Base-by-base conservation (phyloP, 37 sponge, comb jelly and placozoan species). In the Beroe forskalii region DNA sequence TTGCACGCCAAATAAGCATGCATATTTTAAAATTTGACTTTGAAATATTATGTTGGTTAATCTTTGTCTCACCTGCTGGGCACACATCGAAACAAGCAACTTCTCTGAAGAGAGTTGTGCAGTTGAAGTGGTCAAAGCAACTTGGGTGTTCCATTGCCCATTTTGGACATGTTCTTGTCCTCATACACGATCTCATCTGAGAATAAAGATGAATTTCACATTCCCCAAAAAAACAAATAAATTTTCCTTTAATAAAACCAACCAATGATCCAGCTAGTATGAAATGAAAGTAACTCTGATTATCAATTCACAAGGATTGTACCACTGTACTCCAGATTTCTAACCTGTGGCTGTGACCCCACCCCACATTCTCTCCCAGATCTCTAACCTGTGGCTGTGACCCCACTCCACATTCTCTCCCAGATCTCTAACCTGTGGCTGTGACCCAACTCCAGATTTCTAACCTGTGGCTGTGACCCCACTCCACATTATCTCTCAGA, bases 351-450 rank as follows among this genome's bases (percentile, higher is more conserved):
- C 19, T 44, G 12, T 20, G 86, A 33, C 12, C 86, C 86, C 28
- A 80, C 28, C 3, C 86, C 86, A 25, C 86, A 80, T 0, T 38
- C 55, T 1, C 42, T 27, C n/a, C 20, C 40, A 44, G 86, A 2
- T 2, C 40, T 42, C 40, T 48, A 80, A 4, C 42, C 22, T 43
- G 40, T 42, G 86, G 42, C 17, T 43, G 40, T 30, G 1, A 80
- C 86, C 86, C 86, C n/a, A n/a, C n/a, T n/a, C n/a, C n/a, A n/a
- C n/a, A n/a, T n/a, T n/a, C n/a, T n/a, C n/a, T n/a, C n/a, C n/a
- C n/a, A n/a, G n/a, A n/a, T n/a, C n/a, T n/a, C n/a, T 22, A n/a
- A 80, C 86, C 86, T 80, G 86, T n/a, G 86, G 86, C 19, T 44
- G 12, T 20, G 86, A 33, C 12, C 86, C 86, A 0, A 80, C 28